phyloP scores from a whole-genome alignment of 1,140 invertebrate species.

The Trypoxylus dichotomus region DNA sequence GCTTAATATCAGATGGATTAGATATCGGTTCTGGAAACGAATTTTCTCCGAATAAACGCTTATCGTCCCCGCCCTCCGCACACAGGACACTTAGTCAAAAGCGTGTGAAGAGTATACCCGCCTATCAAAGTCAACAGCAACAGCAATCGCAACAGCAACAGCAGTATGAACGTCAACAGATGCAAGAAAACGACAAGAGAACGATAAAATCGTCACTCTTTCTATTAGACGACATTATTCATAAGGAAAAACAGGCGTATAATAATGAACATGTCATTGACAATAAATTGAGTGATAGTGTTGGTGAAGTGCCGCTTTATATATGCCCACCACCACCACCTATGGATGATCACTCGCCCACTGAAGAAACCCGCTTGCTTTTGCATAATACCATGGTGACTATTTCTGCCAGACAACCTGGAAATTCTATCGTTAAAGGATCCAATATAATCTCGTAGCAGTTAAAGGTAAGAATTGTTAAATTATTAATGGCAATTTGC shows the following conservation, averaged over 20 bases:
- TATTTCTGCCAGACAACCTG: slow-evolving; percentile 38
- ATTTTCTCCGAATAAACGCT: slow-evolving; percentile 53
- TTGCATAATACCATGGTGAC: slow-evolving; percentile 42
- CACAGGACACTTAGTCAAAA: slow-evolving; percentile 54
- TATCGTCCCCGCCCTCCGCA: slow-evolving; percentile 51
- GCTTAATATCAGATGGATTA: slow-evolving; percentile 66
- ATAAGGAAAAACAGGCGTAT: slow-evolving; percentile 56
- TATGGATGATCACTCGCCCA: slow-evolving; percentile 57
- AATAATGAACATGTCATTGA: slow-evolving; percentile 55
- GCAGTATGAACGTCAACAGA: slow-evolving; percentile 3
- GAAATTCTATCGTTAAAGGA: slow-evolving; percentile 43
- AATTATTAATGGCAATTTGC: too few relatives aligned
- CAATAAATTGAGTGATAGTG: slow-evolving; percentile 47
- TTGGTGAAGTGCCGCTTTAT: slow-evolving; percentile 52
- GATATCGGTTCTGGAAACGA: slow-evolving; percentile 49
- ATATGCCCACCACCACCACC: slow-evolving; percentile 58
- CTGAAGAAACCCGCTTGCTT: slow-evolving; percentile 59
- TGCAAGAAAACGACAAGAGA: slow-evolving; percentile 20
- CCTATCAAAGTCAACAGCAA: slow-evolving; percentile 49
- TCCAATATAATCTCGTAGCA: slow-evolving; percentile 51
- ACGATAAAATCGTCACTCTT: slow-evolving; percentile 47
- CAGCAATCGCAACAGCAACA: slow-evolving; percentile 37
- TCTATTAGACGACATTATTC: slow-evolving; percentile 49
- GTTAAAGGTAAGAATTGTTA: slow-evolving; percentile 44
- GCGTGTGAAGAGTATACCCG: slow-evolving; percentile 54